A percentile compares a stretch with the other conserved stretches of the same genome.
Evolutionary conservation across 2,113 vertebrate genomes (phyloP).

Genomic region (Indicator indicator): DNA sequence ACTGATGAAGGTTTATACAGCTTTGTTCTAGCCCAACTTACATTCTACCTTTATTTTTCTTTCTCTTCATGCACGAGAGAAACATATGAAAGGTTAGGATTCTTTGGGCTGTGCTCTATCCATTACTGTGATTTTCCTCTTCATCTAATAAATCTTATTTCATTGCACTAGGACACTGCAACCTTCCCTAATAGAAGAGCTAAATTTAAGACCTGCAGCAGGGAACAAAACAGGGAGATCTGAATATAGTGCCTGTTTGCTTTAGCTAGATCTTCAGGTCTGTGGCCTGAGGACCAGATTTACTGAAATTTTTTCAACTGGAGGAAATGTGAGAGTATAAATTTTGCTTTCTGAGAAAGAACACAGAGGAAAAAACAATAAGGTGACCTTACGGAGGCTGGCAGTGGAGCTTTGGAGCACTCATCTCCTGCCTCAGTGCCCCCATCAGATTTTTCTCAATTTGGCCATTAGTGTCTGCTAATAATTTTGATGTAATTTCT

Average conservation of each 20-base stretch:
- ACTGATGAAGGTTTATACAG: not conserved
- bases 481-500: not conserved
- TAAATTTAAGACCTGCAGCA: not conserved
- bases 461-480: not conserved
- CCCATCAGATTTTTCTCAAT: not conserved
- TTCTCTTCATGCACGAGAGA: not conserved
- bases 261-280: not conserved
- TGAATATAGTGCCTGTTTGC: not conserved
- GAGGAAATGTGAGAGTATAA: not conserved
- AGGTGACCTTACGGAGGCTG: accelerated
- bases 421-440: not conserved
- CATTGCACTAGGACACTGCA: not conserved
- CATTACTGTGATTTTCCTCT: not conserved
- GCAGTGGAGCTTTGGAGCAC: not conserved
- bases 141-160: not conserved
- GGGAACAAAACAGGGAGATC: not conserved
- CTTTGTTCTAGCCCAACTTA: not conserved
- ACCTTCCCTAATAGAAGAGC: not conserved
- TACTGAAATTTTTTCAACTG: not conserved
- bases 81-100: not conserved
- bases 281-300: not conserved
- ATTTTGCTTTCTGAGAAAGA: not conserved
- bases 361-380: not conserved
- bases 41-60: not conserved
- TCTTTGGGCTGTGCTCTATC: not conserved